phyloP scores from a whole-genome alignment of 1,140 invertebrate species.

The Procambarus clarkii region DNA sequence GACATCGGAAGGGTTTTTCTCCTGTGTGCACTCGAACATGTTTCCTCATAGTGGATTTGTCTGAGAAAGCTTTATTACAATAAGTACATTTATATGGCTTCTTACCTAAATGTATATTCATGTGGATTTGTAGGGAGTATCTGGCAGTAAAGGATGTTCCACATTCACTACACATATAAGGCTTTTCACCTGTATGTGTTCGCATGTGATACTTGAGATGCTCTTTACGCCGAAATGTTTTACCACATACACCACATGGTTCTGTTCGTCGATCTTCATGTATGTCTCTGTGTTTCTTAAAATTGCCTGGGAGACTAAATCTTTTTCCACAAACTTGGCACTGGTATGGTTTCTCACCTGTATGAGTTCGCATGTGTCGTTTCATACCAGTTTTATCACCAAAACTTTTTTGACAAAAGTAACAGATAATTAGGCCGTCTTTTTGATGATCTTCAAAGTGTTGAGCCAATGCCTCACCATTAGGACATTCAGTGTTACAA shows the following conservation, averaged over 20 bases:
- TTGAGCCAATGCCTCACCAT: constrained; percentile 32
- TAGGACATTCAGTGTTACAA: constrained; percentile 34
- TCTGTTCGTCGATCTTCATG: constrained; percentile 77
- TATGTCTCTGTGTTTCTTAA: constrained; percentile 75
- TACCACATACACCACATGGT: constrained; percentile 80
- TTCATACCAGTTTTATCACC: constrained; percentile 84
- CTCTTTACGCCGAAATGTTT: constrained; percentile 79
- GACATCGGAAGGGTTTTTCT: constrained; percentile 87
- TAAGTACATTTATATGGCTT: constrained; percentile 74
- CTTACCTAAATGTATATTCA: constrained; percentile 80
- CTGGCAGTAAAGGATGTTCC: constrained; percentile 91
- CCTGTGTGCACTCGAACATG: constrained; percentile 87
- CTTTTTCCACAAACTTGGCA: constrained; percentile 75
- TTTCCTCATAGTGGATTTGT: constrained; percentile 79
- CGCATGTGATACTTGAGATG: constrained; percentile 83
- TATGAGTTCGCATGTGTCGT: constrained; percentile 80
- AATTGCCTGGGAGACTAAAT: constrained; percentile 74
- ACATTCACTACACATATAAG: constrained; percentile 88
- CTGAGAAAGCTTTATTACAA: constrained; percentile 79
- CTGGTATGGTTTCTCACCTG: constrained; percentile 74
- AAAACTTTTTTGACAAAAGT: constrained; percentile 68
- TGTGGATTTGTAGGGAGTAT: constrained; percentile 78
- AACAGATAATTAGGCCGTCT: constrained; percentile 63
- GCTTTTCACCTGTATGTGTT: constrained; percentile 87
- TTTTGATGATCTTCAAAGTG: constrained; percentile 66